Evolutionary conservation across 2,888 invertebrate genomes (phyloP).

Genomic region (Sacculina carcini): DNA sequence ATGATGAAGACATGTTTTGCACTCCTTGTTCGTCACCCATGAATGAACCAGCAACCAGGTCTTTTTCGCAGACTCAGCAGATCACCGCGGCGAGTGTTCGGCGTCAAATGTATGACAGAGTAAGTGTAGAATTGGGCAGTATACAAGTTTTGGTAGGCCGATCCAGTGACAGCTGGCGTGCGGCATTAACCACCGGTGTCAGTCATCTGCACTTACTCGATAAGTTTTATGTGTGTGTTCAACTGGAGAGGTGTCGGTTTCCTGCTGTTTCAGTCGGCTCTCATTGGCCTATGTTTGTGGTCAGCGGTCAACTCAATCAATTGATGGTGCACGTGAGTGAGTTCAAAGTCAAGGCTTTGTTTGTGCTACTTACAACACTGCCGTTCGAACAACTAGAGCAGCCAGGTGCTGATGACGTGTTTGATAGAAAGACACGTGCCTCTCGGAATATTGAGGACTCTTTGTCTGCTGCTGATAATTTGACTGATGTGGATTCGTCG

Average conservation of each 20-base stretch:
- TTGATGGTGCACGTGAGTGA: constrained; percentile 73
- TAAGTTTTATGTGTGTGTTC: too few species aligned
- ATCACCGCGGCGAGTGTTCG: constrained; percentile 8
- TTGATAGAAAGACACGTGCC: too few species aligned
- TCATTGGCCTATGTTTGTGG: constrained; percentile 55
- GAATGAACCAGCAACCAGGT: not conserved
- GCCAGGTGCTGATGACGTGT: too few species aligned
- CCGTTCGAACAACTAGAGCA: too few species aligned
- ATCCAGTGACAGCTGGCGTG: constrained; percentile 67
- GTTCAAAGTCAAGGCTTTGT: constrained; percentile 45
- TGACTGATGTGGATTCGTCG: too few species aligned
- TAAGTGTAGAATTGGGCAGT: constrained; percentile 43
- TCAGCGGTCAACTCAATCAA: constrained; percentile 61
- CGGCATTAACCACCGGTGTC: constrained; percentile 28
- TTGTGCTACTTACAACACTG: constrained; percentile 26
- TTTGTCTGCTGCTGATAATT: too few species aligned
- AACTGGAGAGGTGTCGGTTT: too few species aligned
- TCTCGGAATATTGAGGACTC: too few species aligned
- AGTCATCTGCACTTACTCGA: too few species aligned
- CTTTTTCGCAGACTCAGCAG: constrained; percentile 11
- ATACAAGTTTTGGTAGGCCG: constrained; percentile 62
- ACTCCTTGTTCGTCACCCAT: constrained; percentile 13
- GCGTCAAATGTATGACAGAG: constrained; percentile 39
- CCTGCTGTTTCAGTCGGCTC: too few species aligned
- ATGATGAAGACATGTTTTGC: constrained; percentile 12